Evolutionary conservation across 2,113 vertebrate genomes (phyloP).

Genomic region (Helogale parvula): DNA sequence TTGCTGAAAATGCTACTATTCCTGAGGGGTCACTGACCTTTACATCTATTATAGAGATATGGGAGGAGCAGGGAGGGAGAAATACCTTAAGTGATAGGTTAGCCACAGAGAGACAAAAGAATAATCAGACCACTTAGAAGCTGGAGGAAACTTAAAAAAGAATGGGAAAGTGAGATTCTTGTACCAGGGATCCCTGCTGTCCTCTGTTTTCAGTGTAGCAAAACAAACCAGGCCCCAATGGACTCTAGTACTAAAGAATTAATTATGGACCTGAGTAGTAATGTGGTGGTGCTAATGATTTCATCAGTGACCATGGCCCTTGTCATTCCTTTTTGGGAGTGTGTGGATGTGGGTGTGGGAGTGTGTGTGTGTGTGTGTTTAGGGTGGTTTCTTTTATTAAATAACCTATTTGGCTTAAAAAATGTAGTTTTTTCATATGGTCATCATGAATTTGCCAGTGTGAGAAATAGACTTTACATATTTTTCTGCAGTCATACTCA

Average conservation of each 20-base stretch:
- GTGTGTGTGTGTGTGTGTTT: constrained; percentile 29
- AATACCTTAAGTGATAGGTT: constrained; percentile 61
- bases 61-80: background rate
- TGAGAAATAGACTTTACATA: background rate
- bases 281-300: constrained; percentile 74
- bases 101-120: constrained; percentile 55
- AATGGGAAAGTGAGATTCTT: constrained; percentile 50
- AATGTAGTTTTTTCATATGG: constrained; percentile 67
- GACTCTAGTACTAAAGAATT: constrained; percentile 73
- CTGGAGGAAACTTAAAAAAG: constrained; percentile 49
- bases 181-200: constrained; percentile 65
- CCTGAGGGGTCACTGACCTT: constrained; percentile 43
- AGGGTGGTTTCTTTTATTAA: constrained; percentile 51
- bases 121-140: constrained; percentile 52
- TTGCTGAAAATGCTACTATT: constrained; percentile 53
- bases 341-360: constrained; percentile 3
- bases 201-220: constrained; percentile 69
- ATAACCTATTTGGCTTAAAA: constrained; percentile 64
- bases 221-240: constrained; percentile 76
- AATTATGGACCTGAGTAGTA: constrained; percentile 72
- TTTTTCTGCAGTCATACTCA: constrained; percentile 38
- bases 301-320: constrained; percentile 70
- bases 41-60: constrained; percentile 34
- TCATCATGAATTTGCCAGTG: constrained; percentile 61
- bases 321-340: constrained; percentile 56